Evolutionary conservation across 1,140 invertebrate species (phyloP), one percentile per base, ranked within the genome.

Genomic region (Ericerus pela): DNA sequence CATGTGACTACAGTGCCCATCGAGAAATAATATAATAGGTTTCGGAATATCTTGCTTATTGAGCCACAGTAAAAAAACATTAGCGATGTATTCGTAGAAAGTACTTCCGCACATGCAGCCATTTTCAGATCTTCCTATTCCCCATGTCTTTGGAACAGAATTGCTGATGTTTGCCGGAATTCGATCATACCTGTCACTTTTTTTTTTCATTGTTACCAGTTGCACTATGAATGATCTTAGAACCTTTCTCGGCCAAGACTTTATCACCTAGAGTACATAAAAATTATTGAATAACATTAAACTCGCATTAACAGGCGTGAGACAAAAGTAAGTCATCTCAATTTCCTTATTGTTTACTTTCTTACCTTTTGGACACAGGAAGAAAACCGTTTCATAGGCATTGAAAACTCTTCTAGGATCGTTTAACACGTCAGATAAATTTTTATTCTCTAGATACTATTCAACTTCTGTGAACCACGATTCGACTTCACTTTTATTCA

Each of bases 51-150:
- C 61, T 24, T 68, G 54, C 53, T 60, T 29, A 20, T 61, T 20
- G 11, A 67, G 54, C 16, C 37, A 62, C 28, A 60, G 59, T 54
- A 27, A 10, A 18, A 71, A 68, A 24, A 59, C 31, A 58, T 73
- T 71, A 4, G 63, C 58, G 14, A 71, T 58, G 57, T 68, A 73
- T 63, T 70, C 69, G 60, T 62, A 69, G 60, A 72, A 72, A 2
- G 64, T 61, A 60, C 68, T 65, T 16, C 53, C 53, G 10, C 56
- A 65, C 63, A 72, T 72, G 68, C 68, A 72, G 0, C 70, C 69
- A 6, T 47, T 63, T 16, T 72, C 66, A 31, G 63, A 64, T 52
- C 58, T 63, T 14, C 67, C 68, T 10, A 72, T 22, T 20, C 24
- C 57, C 67, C 69, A 72, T 57, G 31, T 37, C 52, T 33, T 29